phyloP scores from a whole-genome alignment of 2,113 vertebrate genomes.

The Thunnus maccoyii region DNA sequence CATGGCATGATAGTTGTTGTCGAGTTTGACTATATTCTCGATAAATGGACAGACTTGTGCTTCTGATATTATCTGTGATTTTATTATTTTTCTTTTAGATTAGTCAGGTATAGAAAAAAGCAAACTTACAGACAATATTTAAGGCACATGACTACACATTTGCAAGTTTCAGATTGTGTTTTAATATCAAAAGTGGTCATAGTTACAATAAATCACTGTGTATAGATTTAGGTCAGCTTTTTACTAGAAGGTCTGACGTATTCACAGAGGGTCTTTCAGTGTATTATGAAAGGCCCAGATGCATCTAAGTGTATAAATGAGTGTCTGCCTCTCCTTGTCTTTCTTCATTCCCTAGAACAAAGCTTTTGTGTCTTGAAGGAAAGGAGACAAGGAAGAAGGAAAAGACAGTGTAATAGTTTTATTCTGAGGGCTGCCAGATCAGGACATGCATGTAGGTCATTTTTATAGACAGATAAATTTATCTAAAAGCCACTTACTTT shows the following conservation, averaged over 20 bases:
- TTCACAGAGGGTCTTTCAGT: conserved; percentile 15
- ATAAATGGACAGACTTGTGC: conserved; percentile 61
- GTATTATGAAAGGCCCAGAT: conserved; percentile 10
- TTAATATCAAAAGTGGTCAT: conserved; percentile 32
- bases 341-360: conserved; percentile 6
- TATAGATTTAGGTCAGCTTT: conserved; percentile 51
- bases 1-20: conserved; percentile 72
- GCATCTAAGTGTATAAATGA: conserved; percentile 37
- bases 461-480: conserved; percentile 15
- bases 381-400: conserved; percentile 14
- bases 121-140: conserved; percentile 42
- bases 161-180: conserved; percentile 51
- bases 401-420: not conserved
- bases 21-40: conserved; percentile 69
- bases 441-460: conserved; percentile 23
- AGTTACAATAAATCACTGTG: conserved; percentile 63
- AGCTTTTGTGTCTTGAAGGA: conserved; percentile 33
- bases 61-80: conserved; percentile 67
- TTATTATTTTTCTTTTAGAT: conserved; percentile 59
- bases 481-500: conserved; percentile 11
- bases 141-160: conserved; percentile 19
- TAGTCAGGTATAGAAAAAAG: conserved; percentile 41
- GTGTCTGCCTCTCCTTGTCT: conserved; percentile 24
- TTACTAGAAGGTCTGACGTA: conserved; percentile 16
- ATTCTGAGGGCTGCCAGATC: conserved; percentile 31